Evolutionary conservation across 2,888 invertebrate genomes (phyloP), one percentile per base, ranked within the genome.

Genomic region (Acronicta psi): DNA sequence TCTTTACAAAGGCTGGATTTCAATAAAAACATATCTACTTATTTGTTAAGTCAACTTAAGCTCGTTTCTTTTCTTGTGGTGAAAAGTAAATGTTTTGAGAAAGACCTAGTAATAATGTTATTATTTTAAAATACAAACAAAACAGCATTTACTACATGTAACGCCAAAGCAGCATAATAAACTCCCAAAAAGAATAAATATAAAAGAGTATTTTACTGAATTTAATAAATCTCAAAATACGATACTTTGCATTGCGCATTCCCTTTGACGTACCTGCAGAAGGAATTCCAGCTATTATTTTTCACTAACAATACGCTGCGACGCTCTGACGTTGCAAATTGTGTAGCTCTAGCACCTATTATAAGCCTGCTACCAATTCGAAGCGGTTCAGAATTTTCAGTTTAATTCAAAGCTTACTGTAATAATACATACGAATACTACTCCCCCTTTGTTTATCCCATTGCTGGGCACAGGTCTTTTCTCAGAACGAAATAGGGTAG

Each of bases 301-400:
- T 29, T 44, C 16, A 20, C 59, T 60, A 58, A 74, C 71, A 59
- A 71, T 72, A 45, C 46, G 47, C 14, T 23, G 38, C 13, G 10
- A 41, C n/a, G 25, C 58, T 74, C 72, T 61, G 55, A 58, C 34
- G 17, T 23, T 41, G 25, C 25, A 49, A 18, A 37, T 58, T 40
- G 43, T 54, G 18, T 20, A 25, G 17, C 51, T 59, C 58, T 73
- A 59, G 55, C 56, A 59, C 58, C 37, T 42, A n/a, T n/a, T n/a
- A n/a, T 45, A 51, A 37, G 59, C 34, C 34, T 34, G 4, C 69
- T 68, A 53, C 45, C 68, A 67, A 53, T 68, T 52, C 56, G 47
- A 40, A 10, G 42, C 45, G 10, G 34, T 51, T 17, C n/a, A 6
- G 40, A 1, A 18, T n/a, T n/a, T 11, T 10, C 10, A 7, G 0